Base-by-base conservation (phyloP, 2,888 invertebrate species). In the Listrodromus nycthemerus region DNA sequence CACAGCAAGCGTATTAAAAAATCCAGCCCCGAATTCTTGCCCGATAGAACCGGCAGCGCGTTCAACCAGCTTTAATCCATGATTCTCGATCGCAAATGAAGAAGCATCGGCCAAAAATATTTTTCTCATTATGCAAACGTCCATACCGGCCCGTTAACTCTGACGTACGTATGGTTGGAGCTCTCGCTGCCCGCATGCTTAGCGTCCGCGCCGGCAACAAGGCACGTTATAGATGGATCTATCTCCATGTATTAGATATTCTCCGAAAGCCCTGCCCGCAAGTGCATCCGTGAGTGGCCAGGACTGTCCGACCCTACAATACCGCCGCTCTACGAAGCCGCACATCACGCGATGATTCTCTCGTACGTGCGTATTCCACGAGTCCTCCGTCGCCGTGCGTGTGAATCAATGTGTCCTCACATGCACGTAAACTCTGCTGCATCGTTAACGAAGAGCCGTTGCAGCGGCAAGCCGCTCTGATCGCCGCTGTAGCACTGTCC, bases 381-480 rank as follows among this genome's bases (percentile, higher is more conserved):
- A 24, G 37, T 37, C 61, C 24, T 61, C 48, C 45, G 65, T 13
- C 1, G 27, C 6, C 66, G 58, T 71, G 45, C 71, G 30, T 73
- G 50, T 65, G n/a, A 21, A 65, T 33, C 30, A 69, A 70, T 84
- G 76, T 73, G 78, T 78, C 69, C 41, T 16, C 41, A 27, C 58
- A 61, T 27, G 27, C 65, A 27, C 48, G 45, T 65, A 66, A 66
- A 82, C 70, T 10, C 69, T 48, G 75, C 45, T 65, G 74, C 80
- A 70, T 78, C 80, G 76, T 86, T 82, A 82, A 81, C 78, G 80
- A 76, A 80, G 82, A 74, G 71, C 75, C 75, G 73, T 63, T 82
- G 77, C 58, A 50, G 71, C 55, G 66, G 71, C 74, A 52, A 61
- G 55, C 82, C 30, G 81, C 80, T 82, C 80, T n/a, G 80, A 85